Base-by-base conservation (phyloP, 2,797 vertebrate genomes). In the Neopelma chrysocephalum region DNA sequence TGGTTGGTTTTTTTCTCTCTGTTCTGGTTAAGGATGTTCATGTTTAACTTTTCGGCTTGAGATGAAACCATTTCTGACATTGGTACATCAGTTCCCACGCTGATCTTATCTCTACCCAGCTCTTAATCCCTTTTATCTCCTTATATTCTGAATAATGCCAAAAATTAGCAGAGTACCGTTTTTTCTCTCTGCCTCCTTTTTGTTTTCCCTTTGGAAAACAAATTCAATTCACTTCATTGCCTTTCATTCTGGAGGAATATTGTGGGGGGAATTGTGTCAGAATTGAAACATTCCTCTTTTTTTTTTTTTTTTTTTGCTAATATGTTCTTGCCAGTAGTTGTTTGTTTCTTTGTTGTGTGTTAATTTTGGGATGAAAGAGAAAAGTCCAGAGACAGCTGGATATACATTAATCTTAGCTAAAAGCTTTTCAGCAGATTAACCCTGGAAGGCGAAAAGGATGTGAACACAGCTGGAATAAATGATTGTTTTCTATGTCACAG, bases 331-430 rank as follows among this genome's bases (percentile, higher is more conserved):
- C 32, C 60, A 89, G 21, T 66, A 85, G 43, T 36, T 48, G 27
- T 38, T 76, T 89, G 51, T 69, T 94, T 89, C 18, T 76, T 87
- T 78, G 73, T 9, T 40, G n/a, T 32, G 9, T 45, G 16, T 84
- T 85, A 82, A 77, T 82, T 94, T 93, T 79, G 69, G 58, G 34
- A 84, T 79, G 54, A 82, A 92, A 71, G 50, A 68, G 23, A 73
- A 21, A 90, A 91, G 31, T 69, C 47, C 48, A 80, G 81, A 77
- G 78, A 51, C 68, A 85, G 91, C 27, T 87, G 84, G 78, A 89
- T 94, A 85, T 93, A 91, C 75, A 91, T 91, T 95, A 95, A 95
- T 96, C 90, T 95, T 71, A 69, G 77, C 88, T 94, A 90, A 96
- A 95, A 94, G 70, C 72, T 87, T 93, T 90, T 95, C 80, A 94